These are phyloP conservation scores for Palaemon carinicauda DNA, from an alignment of 1,140 invertebrate genomes.

Conservation along the genomic window DNA sequence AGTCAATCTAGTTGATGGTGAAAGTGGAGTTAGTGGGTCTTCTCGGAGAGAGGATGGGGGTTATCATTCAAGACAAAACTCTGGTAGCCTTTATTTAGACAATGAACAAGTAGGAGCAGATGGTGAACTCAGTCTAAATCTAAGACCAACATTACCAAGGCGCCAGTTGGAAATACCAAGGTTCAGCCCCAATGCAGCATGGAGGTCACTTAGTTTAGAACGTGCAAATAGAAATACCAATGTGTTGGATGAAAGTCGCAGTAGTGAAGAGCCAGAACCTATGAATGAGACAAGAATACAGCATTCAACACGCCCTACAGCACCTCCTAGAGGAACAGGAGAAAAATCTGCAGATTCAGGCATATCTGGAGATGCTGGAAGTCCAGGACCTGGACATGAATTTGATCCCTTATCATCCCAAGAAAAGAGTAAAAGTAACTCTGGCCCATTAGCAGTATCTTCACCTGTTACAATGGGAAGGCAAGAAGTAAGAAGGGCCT, in stretches of 20 bases:
- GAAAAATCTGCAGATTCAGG: conserved; percentile 83
- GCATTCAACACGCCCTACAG: conserved; percentile 67
- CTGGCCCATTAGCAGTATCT: conserved; percentile 61
- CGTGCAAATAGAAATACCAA: conserved; percentile 31
- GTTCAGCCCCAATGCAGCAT: conserved; percentile 84
- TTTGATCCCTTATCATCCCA: conserved; percentile 49
- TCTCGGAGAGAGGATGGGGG: conserved; percentile 54
- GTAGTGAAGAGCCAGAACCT: conserved; percentile 62
- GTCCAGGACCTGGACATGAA: conserved; percentile 64
- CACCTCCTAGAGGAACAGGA: conserved; percentile 63
- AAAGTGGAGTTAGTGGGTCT: conserved; percentile 41
- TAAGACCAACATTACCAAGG: conserved; percentile 80
- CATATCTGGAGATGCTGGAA: conserved; percentile 76
- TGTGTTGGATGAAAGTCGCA: conserved; percentile 43
- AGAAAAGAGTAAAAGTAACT: conserved; percentile 37
- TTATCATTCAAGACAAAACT: conserved; percentile 59
- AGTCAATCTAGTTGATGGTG: conserved; percentile 20
- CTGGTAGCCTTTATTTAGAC: conserved; percentile 55
- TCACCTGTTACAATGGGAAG: conserved; percentile 59
- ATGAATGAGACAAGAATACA: conserved; percentile 69
- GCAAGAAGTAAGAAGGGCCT: conserved; percentile 62
- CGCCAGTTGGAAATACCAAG: conserved; percentile 77
- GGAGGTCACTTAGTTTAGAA: conserved; percentile 73
- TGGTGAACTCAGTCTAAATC: conserved; percentile 73
- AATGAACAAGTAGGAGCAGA: conserved; percentile 61